phyloP scores from a whole-genome alignment of 2,888 invertebrate species.

The Tetheella fluctuosa region DNA sequence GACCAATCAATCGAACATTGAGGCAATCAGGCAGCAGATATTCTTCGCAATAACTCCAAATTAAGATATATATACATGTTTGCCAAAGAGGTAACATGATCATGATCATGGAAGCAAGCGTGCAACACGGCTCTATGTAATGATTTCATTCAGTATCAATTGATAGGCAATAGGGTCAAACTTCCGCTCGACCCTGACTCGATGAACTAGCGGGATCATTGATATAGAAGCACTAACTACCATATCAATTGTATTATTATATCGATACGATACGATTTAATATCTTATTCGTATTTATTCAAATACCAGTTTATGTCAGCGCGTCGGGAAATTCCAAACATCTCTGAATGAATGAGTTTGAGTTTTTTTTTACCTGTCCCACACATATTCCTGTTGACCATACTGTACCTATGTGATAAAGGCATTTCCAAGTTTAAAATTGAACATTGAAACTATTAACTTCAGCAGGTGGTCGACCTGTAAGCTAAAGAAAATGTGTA shows the following conservation, averaged over 20 bases:
- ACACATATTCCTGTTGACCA: neutral
- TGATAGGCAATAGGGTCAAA: conserved; percentile 22
- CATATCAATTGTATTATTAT: neutral
- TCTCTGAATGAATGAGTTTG: neutral
- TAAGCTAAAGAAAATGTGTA: conserved; percentile 11
- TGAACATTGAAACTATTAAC: conserved; percentile 5
- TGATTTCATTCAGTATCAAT: conserved; percentile 8
- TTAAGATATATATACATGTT: neutral
- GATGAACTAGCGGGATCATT: conserved; percentile 24
- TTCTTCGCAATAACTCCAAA: neutral
- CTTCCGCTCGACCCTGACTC: conserved; percentile 30
- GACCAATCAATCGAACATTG: neutral
- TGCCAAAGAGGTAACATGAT: neutral
- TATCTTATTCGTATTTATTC: neutral
- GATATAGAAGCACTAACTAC: conserved; percentile 24
- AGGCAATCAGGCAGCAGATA: neutral
- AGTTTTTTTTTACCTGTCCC: neutral
- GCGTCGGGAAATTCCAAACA: neutral
- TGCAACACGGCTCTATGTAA: conserved; percentile 7
- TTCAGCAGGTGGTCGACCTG: neutral
- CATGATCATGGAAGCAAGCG: neutral
- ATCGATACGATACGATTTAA: neutral
- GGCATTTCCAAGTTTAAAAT: neutral
- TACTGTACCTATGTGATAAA: too few species aligned
- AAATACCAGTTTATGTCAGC: neutral